Percentiles rank a stretch among this genome's conserved stretches.
phyloP scores from a whole-genome alignment of 1,140 invertebrate species.

The Meteorus sp. region DNA sequence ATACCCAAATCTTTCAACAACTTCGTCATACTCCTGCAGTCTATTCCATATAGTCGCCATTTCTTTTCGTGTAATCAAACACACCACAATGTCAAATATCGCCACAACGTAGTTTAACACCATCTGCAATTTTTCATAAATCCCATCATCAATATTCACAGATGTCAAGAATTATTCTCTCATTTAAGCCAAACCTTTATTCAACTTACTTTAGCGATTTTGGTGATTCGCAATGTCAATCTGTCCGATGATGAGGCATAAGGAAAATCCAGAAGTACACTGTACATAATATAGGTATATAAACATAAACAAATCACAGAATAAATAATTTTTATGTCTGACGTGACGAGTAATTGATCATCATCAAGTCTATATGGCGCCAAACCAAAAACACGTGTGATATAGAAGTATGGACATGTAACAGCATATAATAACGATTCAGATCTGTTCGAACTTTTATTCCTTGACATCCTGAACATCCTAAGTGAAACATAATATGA shows the following conservation, averaged over 20 bases:
- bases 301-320: neutral
- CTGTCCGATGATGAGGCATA: neutral
- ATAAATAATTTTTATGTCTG: conserved; percentile 31
- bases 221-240: conserved; percentile 32
- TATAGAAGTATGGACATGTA: conserved; percentile 40
- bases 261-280: conserved; percentile 20
- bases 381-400: conserved; percentile 42
- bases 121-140: conserved; percentile 37
- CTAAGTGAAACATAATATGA: no score
- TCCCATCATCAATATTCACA: no score
- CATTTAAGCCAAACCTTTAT: neutral
- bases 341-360: conserved; percentile 39
- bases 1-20: conserved; percentile 35
- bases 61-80: conserved; percentile 24
- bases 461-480: no score
- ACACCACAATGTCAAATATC: conserved; percentile 30
- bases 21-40: conserved; percentile 45
- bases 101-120: conserved; percentile 38
- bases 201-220: conserved; percentile 41
- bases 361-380: conserved; percentile 45
- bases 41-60: conserved; percentile 44
- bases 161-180: neutral
- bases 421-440: conserved; percentile 43
- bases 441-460: no score
- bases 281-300: conserved; percentile 32